Evolutionary conservation across 2,888 invertebrate genomes (phyloP), one percentile per base, ranked within the genome.

Genomic region (Panopea generosa): DNA sequence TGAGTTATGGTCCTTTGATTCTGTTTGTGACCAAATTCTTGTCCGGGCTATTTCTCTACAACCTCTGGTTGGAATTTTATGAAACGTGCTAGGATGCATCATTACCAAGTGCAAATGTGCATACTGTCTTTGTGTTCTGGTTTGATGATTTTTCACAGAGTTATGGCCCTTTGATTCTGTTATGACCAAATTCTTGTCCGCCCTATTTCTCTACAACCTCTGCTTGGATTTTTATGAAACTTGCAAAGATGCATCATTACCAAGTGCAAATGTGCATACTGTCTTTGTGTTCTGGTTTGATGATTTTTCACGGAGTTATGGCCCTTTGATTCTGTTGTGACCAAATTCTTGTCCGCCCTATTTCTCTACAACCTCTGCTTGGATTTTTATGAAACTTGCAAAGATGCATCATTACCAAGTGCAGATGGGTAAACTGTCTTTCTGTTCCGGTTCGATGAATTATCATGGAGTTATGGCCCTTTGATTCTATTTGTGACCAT

Each of bases 381-480:
- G n/a, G 18, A 16, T 1, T 16, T 33, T 29, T 29, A 6, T 14
- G 24, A 52, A 52, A 52, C 24, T 22, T 14, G 14, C 20, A 20
- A 24, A 9, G 24, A 52, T 20, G 22, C 24, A 22, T 22, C 52
- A 52, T 20, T 22, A 24, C n/a, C 55, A 27, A 29, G 26, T 55
- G 26, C 11, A 55, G 0, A n/a, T 55, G 29, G 14, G 55, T 26
- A 24, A 7, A 55, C 24, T 18, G 24, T 55, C 29, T n/a, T n/a
- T n/a, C 9, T 24, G 26, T 55, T 26, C 16, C 1, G 24, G 16
- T n/a, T n/a, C 24, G 26, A 26, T 53, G 14, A 27, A 4, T 55
- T 55, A 24, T 26, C 24, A 27, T 14, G 0, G 27, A 47, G 55
- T 55, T 55, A 16, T 55, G 55, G n/a, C 55, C 29, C 55, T 55